These are phyloP conservation scores for Rallus limicola DNA, from an alignment of 2,113 vertebrate species.

Conservation along the genomic window DNA sequence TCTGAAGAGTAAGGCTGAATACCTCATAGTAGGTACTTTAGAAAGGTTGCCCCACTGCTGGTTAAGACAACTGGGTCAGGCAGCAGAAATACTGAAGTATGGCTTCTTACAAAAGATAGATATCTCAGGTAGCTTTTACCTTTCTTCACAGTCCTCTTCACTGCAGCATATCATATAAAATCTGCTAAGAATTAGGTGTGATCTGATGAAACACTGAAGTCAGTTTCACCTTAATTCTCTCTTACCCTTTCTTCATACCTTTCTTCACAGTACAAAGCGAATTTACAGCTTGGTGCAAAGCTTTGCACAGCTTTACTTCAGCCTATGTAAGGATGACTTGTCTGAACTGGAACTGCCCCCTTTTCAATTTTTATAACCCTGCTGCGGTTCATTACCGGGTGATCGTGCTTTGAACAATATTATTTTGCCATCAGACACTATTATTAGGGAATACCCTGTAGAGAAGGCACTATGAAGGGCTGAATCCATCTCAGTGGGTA, in stretches of 20 bases:
- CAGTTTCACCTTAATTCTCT: background rate
- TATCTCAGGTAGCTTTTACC: background rate
- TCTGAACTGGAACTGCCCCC: accelerated
- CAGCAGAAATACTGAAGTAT: background rate
- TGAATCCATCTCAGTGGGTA: background rate
- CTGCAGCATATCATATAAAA: background rate
- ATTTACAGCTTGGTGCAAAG: background rate
- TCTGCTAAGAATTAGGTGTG: background rate
- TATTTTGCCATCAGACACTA: background rate
- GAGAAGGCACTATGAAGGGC: background rate
- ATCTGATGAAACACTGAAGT: background rate
- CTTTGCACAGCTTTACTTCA: background rate
- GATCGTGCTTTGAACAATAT: background rate
- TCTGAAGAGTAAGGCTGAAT: background rate
- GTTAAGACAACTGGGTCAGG: background rate
- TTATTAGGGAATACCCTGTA: background rate
- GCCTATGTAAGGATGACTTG: background rate
- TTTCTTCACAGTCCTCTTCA: background rate
- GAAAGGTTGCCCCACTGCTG: background rate
- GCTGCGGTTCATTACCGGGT: background rate
- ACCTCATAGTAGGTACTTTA: background rate
- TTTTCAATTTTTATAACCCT: background rate
- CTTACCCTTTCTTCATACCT: background rate
- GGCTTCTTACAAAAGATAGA: background rate
- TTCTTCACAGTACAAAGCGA: background rate